Evolutionary conservation across 23 tunicate species (phyloP), one percentile per base, ranked within the genome.

Genomic region (Pegea sp.): DNA sequence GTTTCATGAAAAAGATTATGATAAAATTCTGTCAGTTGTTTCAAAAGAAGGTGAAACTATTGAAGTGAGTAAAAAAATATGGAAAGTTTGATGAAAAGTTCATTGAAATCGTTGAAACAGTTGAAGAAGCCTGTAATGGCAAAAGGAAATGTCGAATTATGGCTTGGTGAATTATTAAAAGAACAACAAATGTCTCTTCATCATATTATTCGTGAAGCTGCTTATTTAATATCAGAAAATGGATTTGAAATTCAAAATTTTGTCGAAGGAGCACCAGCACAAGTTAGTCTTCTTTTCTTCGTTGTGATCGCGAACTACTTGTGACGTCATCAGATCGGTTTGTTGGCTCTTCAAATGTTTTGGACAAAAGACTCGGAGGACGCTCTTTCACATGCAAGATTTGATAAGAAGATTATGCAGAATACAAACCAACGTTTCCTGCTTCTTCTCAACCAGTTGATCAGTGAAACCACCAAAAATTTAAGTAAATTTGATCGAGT

Each of bases 331-430:
- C 70, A 84, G 95, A 84, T 84, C 31, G 95, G 95, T 3, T 34
- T 84, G 43, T 74, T 75, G 28, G 97, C 74, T 21, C 55, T 89
- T 30, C 98, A 89, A 50, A 77, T 89, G 98, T 30, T 89, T 6
- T 89, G 98, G 98, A 89, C 98, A 0, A 62, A 74, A 21, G 98
- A 89, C 46, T 75, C 98, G 0, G 98, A 89, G 48, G 90, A 71
- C 4, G 90, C 98, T 19, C 70, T 89, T 16, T 53, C 71, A 25
- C 67, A 77, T 34, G 98, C 98, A 4, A 59, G 90, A 26, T 59
- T 63, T 29, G 98, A 89, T 71, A 77, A 78, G 70, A 89, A 89
- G 56, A 62, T 89, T 24, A 89, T 89, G 98, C 66, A 69, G 32
- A 65, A 66, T 23, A 89, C 90, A 48, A 89, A 89, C 52, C 98